These are phyloP conservation scores for Ataeniobius toweri DNA, from an alignment of 2,797 vertebrate species.

Conservation along the genomic window DNA sequence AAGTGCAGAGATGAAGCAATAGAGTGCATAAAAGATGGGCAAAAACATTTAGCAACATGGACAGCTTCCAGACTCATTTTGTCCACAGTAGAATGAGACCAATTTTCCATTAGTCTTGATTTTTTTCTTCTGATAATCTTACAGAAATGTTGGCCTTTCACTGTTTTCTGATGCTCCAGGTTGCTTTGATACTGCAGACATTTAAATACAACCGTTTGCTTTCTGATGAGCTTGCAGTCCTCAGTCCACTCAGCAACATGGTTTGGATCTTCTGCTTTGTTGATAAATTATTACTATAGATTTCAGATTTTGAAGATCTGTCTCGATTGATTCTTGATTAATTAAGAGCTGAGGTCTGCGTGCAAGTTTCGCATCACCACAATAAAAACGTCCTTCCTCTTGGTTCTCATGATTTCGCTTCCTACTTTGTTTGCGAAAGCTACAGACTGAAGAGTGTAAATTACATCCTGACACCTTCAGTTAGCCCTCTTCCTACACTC, in stretches of 20 bases:
- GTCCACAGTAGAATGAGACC: not conserved
- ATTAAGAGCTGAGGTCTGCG: constrained; percentile 3
- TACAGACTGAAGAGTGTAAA: constrained; percentile 27
- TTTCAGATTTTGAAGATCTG: not conserved
- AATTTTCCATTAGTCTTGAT: not conserved
- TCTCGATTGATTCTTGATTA: not conserved
- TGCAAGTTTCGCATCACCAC: constrained; percentile 13
- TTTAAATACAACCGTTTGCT: not conserved
- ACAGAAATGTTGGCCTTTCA: not conserved
- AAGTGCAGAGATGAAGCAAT: not conserved
- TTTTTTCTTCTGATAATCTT: not conserved
- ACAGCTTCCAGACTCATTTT: not conserved
- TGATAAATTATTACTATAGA: not conserved
- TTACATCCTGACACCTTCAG: constrained; percentile 41
- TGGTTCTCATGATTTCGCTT: not conserved
- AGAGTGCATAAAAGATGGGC: not conserved
- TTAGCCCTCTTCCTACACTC: constrained; percentile 32
- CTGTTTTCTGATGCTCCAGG: not conserved
- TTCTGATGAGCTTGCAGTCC: not conserved
- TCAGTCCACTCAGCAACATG: not conserved
- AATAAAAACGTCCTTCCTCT: constrained; percentile 11
- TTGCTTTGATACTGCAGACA: not conserved
- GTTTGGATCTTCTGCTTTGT: not conserved
- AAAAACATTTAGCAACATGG: not conserved
- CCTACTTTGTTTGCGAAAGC: not conserved